Conservation (phyloP, 2,797 vertebrate genomes). For the Pseudochirops corinnae region DNA sequence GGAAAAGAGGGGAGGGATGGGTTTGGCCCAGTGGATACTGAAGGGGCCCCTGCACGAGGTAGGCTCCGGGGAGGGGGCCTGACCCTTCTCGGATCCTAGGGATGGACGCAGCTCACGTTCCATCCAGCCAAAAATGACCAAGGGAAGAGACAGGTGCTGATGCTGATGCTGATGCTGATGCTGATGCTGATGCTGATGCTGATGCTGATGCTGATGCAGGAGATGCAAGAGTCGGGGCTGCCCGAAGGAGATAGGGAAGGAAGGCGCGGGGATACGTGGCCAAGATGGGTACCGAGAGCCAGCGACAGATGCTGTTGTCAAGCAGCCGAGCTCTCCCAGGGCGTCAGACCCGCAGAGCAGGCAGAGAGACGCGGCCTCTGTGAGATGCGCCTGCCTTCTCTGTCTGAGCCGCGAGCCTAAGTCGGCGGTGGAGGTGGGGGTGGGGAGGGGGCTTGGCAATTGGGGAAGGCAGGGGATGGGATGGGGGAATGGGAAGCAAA, state of each 20-base stretch:
- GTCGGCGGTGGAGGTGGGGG: too few relatives aligned
- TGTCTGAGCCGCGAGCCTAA: neutral
- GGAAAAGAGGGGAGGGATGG: neutral
- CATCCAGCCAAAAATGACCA: neutral
- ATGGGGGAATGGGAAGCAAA: neutral
- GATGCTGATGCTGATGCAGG: neutral
- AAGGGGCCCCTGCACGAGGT: neutral
- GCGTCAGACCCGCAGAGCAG: neutral
- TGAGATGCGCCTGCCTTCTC: neutral
- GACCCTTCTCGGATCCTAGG: neutral
- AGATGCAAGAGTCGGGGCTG: neutral
- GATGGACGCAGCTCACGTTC: neutral
- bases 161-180: neutral
- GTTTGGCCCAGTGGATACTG: neutral
- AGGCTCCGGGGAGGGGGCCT: neutral
- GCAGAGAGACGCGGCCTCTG: neutral
- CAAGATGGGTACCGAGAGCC: neutral
- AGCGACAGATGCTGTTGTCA: neutral
- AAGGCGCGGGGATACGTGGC: neutral
- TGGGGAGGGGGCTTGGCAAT: neutral
- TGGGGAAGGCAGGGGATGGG: neutral
- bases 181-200: too few relatives aligned
- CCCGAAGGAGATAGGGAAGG: neutral
- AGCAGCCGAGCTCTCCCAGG: neutral
- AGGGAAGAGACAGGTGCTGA: neutral